Percentiles rank a stretch among this genome's conserved stretches.
phyloP scores from a whole-genome alignment of 2,797 vertebrate species.

The Micromesistius poutassou region DNA sequence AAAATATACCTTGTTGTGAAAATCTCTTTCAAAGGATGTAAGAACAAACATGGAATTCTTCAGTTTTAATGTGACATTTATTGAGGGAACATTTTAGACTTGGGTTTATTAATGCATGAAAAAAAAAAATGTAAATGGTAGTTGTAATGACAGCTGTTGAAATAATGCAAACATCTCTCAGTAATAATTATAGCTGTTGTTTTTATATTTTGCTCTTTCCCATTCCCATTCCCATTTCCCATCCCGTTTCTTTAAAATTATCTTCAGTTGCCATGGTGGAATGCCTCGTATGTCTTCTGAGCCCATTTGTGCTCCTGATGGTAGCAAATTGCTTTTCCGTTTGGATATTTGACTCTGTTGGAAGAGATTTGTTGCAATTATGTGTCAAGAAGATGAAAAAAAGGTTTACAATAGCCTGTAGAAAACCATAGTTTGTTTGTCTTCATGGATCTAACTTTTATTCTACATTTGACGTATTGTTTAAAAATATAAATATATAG shows the following conservation, averaged over 20 bases:
- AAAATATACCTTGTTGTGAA: background rate
- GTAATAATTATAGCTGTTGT: background rate
- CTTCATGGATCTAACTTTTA: background rate
- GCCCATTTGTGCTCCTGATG: conserved; percentile 9
- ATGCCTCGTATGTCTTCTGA: background rate
- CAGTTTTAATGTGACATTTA: background rate
- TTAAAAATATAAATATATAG: background rate
- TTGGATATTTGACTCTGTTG: conserved; percentile 35
- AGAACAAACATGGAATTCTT: background rate
- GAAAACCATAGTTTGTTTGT: background rate
- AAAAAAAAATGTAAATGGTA: background rate
- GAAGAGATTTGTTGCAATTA: background rate
- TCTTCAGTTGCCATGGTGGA: background rate
- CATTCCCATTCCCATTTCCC: background rate
- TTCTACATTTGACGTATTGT: background rate
- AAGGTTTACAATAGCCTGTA: background rate
- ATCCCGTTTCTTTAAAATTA: too few relatives aligned
- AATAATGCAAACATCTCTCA: background rate
- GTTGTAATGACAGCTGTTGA: background rate
- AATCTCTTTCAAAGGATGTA: background rate
- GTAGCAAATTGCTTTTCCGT: conserved; percentile 20
- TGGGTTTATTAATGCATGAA: background rate
- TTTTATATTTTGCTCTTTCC: background rate
- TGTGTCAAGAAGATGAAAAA: background rate
- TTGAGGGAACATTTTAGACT: background rate